Conservation (phyloP, 1,140 invertebrate species). For the Mylabris phalerata region DNA sequence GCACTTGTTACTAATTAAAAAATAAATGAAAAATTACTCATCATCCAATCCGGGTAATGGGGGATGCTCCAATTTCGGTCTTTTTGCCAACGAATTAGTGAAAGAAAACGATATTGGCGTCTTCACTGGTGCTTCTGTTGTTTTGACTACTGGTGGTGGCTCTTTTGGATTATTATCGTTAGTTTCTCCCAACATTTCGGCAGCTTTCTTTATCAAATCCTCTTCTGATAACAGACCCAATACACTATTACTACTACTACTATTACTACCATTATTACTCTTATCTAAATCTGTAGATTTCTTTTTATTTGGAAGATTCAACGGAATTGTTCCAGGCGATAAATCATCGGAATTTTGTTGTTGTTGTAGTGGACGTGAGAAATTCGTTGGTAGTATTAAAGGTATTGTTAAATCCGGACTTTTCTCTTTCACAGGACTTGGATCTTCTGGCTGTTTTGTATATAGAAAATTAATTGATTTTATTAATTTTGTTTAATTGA, state of each 20-base stretch:
- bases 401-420: slow-evolving; percentile 39
- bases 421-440: slow-evolving; percentile 1
- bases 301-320: slow-evolving; percentile 41
- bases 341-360: not conserved
- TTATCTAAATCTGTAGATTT: slow-evolving; percentile 19
- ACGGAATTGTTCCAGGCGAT: slow-evolving; percentile 31
- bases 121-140: slow-evolving; percentile 4
- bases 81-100: not conserved
- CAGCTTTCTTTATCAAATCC: slow-evolving; percentile 51
- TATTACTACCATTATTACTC: slow-evolving; percentile 1
- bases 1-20: too few species aligned
- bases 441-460: not conserved
- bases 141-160: not conserved
- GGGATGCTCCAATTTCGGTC: not conserved
- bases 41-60: not conserved
- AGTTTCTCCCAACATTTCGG: slow-evolving; percentile 48
- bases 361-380: slow-evolving; percentile 26
- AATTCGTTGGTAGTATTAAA: slow-evolving; percentile 39
- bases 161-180: slow-evolving; percentile 17
- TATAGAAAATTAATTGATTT: not conserved
- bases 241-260: slow-evolving; percentile 33
- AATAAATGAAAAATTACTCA: too few species aligned
- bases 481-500: not conserved
- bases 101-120: not conserved
- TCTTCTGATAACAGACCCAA: slow-evolving; percentile 48